These are phyloP conservation scores for Leptothorax acervorum DNA, from an alignment of 2,888 invertebrate species.

Conservation along the genomic window DNA sequence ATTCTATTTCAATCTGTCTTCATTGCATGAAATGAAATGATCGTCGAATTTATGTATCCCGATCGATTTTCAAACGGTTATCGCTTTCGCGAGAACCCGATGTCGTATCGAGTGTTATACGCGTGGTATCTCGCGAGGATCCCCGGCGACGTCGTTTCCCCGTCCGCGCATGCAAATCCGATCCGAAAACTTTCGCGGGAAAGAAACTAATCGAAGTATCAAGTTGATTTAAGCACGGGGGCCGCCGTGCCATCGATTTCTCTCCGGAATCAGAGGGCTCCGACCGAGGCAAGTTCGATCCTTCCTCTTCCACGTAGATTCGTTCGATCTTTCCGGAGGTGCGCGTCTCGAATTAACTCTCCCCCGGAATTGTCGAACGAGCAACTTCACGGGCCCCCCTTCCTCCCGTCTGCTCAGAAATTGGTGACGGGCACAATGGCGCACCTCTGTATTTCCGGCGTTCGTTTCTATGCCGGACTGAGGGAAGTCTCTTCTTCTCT, in stretches of 20 bases:
- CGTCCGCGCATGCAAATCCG: slow-evolving; percentile 34
- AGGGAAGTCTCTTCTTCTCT: slow-evolving; percentile 33
- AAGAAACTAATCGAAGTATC: slow-evolving; percentile 54
- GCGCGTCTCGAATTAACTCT: slow-evolving; percentile 51
- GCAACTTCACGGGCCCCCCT: slow-evolving; percentile 29
- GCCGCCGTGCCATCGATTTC: slow-evolving; percentile 17
- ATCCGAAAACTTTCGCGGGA: slow-evolving; percentile 33
- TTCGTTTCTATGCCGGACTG: slow-evolving; percentile 26
- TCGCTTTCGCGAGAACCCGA: background rate
- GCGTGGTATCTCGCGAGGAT: background rate
- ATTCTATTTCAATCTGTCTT: background rate
- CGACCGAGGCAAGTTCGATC: slow-evolving; percentile 29
- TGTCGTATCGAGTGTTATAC: background rate
- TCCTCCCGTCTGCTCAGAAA: background rate
- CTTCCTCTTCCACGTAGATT: slow-evolving; percentile 14
- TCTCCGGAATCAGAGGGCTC: background rate
- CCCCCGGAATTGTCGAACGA: slow-evolving; percentile 48
- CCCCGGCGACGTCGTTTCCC: background rate
- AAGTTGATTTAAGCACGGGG: slow-evolving; percentile 45
- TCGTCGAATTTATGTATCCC: slow-evolving; percentile 3
- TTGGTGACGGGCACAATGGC: slow-evolving; percentile 43
- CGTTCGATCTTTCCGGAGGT: slow-evolving; percentile 37
- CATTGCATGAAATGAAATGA: background rate
- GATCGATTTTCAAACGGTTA: background rate
- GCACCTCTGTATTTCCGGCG: slow-evolving; percentile 44